Evolutionary conservation across 2,888 invertebrate species (phyloP), one percentile per base, ranked within the genome.

Genomic region (Cephus sareptanus): DNA sequence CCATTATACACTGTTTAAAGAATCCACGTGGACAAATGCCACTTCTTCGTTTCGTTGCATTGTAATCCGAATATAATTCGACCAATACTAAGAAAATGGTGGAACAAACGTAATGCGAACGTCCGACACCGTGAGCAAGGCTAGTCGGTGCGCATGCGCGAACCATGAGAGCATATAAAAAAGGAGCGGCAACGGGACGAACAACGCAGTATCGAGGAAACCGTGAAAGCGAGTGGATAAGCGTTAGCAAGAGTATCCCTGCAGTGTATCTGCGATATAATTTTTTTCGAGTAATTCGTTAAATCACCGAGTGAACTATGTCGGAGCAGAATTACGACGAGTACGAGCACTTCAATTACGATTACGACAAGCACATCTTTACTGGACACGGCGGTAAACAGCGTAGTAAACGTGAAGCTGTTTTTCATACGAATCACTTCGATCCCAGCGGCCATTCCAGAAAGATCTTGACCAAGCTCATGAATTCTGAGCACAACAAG

Each of bases 341-440:
- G 90, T 97, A 97, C 94, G 98, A 98, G 90, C 96, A 97, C 91
- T 98, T 97, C 94, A 98, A 98, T 92, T 98, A 96, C 92, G 97
- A 97, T 87, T 95, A 96, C 93, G 98, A 97, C 92, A 98, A 98
- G 92, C 95, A 96, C 91, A 95, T 98, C 83, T 96, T 95, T 92
- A 95, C 95, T 73, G 96, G 96, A 34, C 97, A 97, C 92, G 96
- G 97, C 90, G 98, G 98, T 81, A 98, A 98, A 91, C 97, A 97
- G 88, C 94, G 98, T 84, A 94, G 96, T 80, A 98, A 98, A 93
- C 96, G 96, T 91, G 98, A 98, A 92, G 97, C 95, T 73, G 94
- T 93, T 89, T 95, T 95, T 85, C 97, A 98, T 92, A 97, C 97
- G 71, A 98, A 98, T 92, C 97, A 97, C 92, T 95, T 94, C 92